These are phyloP conservation scores for Dinomys branickii DNA, from an alignment of 2,113 vertebrate genomes.

Conservation along the genomic window DNA sequence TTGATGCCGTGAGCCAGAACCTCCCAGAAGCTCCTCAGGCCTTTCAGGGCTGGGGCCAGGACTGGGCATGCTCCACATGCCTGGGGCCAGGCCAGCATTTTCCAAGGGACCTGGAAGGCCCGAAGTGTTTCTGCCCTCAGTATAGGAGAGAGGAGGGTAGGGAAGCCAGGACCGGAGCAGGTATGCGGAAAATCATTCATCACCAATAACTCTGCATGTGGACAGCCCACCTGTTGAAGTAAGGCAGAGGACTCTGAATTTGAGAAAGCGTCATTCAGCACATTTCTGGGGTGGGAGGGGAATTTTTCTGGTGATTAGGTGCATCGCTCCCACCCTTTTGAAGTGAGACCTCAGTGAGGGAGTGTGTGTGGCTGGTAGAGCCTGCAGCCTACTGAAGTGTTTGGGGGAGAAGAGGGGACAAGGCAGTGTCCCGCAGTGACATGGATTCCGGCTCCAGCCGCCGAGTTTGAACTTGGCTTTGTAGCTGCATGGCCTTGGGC, in stretches of 20 bases:
- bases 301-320: not conserved
- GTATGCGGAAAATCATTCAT: not conserved
- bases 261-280: conserved; percentile 34
- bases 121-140: not conserved
- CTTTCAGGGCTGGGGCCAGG: not conserved
- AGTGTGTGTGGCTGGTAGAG: not conserved
- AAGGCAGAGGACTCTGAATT: conserved; percentile 13
- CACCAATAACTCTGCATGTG: not conserved
- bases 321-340: not conserved
- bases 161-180: not conserved
- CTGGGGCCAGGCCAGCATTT: not conserved
- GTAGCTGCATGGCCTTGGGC: not conserved
- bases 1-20: not conserved
- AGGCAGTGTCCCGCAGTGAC: not conserved
- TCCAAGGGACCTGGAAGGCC: not conserved
- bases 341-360: not conserved
- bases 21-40: conserved; percentile 5
- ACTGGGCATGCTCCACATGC: not conserved
- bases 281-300: not conserved
- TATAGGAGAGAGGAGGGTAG: not conserved
- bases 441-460: not conserved
- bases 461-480: not conserved
- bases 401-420: not conserved
- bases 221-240: not conserved
- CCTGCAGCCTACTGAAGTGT: not conserved